Evolutionary conservation across 2,113 vertebrate genomes (phyloP).

Genomic region (Galbula dea): DNA sequence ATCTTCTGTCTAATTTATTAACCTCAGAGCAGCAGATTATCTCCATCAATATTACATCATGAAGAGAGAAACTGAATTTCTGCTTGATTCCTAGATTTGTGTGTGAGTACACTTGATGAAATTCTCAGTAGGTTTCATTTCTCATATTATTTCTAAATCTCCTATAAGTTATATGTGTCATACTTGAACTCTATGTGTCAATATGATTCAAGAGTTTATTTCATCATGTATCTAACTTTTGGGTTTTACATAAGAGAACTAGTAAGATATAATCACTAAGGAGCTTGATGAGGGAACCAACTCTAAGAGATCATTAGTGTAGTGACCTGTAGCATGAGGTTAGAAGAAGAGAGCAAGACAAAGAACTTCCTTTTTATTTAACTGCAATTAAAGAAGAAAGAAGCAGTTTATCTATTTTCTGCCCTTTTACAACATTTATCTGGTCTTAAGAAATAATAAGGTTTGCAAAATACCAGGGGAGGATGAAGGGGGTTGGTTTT

Average conservation of each 20-base stretch:
- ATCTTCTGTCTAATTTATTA: background rate
- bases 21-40: background rate
- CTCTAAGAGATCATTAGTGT: conserved; percentile 42
- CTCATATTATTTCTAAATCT: background rate
- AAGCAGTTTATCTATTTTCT: background rate
- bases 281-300: conserved; percentile 25
- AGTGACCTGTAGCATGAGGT: conserved; percentile 34
- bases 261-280: conserved; percentile 6
- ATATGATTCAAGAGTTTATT: background rate
- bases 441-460: conserved; percentile 4
- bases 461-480: accelerated
- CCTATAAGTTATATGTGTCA: background rate
- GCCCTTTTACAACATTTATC: background rate
- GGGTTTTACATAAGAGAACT: background rate
- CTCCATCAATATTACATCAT: background rate
- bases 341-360: background rate
- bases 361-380: conserved; percentile 32
- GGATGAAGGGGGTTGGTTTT: background rate
- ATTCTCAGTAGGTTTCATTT: background rate
- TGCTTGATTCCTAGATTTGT: background rate
- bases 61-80: background rate
- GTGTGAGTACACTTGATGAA: background rate
- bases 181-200: background rate
- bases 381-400: background rate
- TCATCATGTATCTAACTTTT: background rate